Evolutionary conservation across 2,113 vertebrate genomes (phyloP).

Genomic region (Ictalurus punctatus): DNA sequence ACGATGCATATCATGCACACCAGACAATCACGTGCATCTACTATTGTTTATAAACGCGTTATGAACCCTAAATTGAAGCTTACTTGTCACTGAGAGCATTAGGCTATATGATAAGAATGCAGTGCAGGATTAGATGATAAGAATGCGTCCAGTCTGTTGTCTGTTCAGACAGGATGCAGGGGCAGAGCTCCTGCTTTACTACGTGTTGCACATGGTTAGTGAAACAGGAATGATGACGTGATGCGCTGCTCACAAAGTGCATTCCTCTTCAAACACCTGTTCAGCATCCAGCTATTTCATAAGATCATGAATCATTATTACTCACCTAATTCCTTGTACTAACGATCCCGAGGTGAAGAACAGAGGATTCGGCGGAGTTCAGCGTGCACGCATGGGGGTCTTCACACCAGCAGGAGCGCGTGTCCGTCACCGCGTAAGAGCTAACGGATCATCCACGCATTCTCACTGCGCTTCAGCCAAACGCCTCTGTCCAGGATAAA

Average conservation of each 20-base stretch:
- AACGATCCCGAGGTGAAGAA: constrained; percentile 64
- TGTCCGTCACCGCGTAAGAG: constrained; percentile 38
- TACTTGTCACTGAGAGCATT: neutral
- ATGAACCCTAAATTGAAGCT: neutral
- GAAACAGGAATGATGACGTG: neutral
- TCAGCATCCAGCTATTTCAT: neutral
- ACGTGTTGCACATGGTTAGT: constrained; percentile 6
- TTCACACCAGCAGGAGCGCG: neutral
- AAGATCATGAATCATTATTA: neutral
- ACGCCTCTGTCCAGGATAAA: neutral
- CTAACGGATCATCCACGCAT: constrained; percentile 44
- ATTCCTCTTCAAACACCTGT: neutral
- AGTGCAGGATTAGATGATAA: constrained; percentile 1
- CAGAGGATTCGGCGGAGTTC: constrained; percentile 32
- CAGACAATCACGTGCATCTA: neutral
- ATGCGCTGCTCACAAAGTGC: neutral
- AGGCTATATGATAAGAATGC: neutral
- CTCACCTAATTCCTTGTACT: constrained; percentile 74
- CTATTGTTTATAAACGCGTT: neutral
- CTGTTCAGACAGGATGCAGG: neutral
- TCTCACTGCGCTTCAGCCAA: constrained; percentile 24
- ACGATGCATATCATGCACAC: neutral
- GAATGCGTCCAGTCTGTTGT: neutral
- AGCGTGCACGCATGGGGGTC: constrained; percentile 49
- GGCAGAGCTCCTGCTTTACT: neutral